Conservation (phyloP, 1,140 invertebrate species). For the Pseudobourletiella spinata region DNA sequence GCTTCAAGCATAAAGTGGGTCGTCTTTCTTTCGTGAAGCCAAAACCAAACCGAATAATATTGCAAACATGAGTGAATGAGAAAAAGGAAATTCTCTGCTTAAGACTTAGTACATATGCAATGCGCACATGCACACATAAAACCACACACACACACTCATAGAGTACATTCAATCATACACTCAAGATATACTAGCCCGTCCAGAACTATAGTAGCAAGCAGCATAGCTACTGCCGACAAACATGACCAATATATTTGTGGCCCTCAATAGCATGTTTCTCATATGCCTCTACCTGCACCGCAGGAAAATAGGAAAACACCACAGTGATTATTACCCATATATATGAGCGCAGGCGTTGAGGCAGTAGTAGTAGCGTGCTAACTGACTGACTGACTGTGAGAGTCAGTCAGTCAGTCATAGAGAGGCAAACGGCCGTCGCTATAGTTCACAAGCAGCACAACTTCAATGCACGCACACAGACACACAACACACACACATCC, state of each 20-base stretch:
- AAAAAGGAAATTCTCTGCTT: background rate
- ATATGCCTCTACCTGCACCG: too few relatives aligned
- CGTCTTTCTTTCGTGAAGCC: constrained; percentile 3
- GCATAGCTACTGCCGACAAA: too few relatives aligned
- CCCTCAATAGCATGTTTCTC: too few relatives aligned
- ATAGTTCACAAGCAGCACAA: background rate
- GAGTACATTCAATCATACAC: background rate
- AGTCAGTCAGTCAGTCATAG: too few relatives aligned
- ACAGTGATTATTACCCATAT: too few relatives aligned
- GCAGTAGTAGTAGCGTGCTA: background rate
- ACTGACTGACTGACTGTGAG: too few relatives aligned
- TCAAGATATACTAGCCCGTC: background rate
- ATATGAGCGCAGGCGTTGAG: background rate
- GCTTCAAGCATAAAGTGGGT: background rate
- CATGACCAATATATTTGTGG: too few relatives aligned
- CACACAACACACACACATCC: background rate
- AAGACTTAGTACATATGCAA: background rate
- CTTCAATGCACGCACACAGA: background rate
- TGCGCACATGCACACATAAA: background rate
- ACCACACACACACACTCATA: background rate
- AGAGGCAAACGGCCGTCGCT: background rate
- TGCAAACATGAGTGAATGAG: background rate
- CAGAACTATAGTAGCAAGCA: too few relatives aligned
- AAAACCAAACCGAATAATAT: constrained; percentile 3
- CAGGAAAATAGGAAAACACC: too few relatives aligned